Evolutionary conservation across 2,113 vertebrate species (phyloP).

Genomic region (Cynopterus brachyotis): DNA sequence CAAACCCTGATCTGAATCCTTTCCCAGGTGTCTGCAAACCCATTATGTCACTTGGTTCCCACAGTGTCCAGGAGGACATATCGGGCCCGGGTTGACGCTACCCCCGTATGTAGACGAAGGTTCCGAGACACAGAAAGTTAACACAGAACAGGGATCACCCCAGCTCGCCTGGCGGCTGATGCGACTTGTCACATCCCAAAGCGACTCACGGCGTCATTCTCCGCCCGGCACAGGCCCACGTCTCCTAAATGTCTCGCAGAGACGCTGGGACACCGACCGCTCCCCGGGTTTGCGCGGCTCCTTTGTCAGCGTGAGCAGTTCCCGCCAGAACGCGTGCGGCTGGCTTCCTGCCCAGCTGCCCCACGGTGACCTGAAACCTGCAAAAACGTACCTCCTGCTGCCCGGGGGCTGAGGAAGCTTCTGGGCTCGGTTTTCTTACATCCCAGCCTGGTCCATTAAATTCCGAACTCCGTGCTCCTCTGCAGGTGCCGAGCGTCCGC

Average conservation of each 20-base stretch:
- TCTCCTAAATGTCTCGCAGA: background rate
- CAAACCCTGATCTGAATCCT: background rate
- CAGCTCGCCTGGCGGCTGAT: background rate
- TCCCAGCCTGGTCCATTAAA: constrained; percentile 65
- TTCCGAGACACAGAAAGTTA: background rate
- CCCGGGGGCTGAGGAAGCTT: background rate
- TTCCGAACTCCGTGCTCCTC: constrained; percentile 73
- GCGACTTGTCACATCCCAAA: background rate
- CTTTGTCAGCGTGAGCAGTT: background rate
- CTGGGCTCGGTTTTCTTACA: constrained; percentile 40
- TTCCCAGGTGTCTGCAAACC: background rate
- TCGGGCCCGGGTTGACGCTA: background rate
- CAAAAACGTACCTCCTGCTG: background rate
- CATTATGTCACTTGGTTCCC: background rate
- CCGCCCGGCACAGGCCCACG: background rate
- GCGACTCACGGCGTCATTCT: background rate
- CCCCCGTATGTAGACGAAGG: background rate
- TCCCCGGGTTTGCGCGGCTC: background rate
- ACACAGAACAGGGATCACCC: background rate
- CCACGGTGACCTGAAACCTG: constrained; percentile 11
- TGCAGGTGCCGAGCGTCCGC: constrained; percentile 79
- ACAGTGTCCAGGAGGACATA: background rate
- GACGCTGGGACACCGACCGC: background rate
- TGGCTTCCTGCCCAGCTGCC: constrained; percentile 3
- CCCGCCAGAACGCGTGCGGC: background rate